A percentile compares a stretch with the other conserved stretches of the same genome.
phyloP scores from a whole-genome alignment of 2,113 vertebrate species.

The Ellobius talpinus region DNA sequence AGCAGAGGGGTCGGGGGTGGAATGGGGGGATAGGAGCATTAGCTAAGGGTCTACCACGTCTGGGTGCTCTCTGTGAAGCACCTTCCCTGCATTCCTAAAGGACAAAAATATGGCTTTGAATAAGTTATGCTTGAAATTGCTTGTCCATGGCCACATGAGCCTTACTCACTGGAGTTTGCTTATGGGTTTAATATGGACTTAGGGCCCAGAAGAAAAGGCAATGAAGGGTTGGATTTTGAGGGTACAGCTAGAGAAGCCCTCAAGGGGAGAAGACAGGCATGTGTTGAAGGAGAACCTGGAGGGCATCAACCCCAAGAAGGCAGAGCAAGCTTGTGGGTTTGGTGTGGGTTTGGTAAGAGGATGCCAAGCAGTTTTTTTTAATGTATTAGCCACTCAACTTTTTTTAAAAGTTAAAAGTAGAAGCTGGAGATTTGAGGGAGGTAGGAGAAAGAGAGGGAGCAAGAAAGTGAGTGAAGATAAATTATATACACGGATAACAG shows the following conservation, averaged over 20 bases:
- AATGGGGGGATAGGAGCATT: not conserved
- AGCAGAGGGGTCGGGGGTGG: not conserved
- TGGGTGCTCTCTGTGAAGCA: too few species aligned
- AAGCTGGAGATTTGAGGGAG: not conserved
- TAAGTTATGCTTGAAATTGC: not conserved
- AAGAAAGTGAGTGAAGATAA: too few species aligned
- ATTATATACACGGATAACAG: not conserved
- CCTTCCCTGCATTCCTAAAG: too few species aligned
- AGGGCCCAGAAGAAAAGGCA: not conserved
- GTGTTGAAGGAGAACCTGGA: not conserved
- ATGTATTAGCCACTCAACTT: not conserved
- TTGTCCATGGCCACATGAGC: not conserved
- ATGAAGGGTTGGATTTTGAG: not conserved
- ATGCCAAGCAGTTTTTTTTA: not conserved
- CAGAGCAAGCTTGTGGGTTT: rapidly evolving
- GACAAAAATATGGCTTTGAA: too few species aligned
- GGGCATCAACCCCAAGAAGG: not conserved
- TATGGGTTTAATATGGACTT: not conserved
- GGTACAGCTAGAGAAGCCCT: not conserved
- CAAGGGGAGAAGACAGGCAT: not conserved
- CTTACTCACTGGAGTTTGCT: not conserved
- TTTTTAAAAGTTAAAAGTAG: not conserved
- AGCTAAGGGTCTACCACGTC: not conserved
- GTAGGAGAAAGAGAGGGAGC: not conserved
- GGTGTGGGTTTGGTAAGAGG: not conserved